Evolutionary conservation across 2,113 vertebrate species (phyloP), one percentile per base, ranked within the genome.

Genomic region (Lagopus muta): DNA sequence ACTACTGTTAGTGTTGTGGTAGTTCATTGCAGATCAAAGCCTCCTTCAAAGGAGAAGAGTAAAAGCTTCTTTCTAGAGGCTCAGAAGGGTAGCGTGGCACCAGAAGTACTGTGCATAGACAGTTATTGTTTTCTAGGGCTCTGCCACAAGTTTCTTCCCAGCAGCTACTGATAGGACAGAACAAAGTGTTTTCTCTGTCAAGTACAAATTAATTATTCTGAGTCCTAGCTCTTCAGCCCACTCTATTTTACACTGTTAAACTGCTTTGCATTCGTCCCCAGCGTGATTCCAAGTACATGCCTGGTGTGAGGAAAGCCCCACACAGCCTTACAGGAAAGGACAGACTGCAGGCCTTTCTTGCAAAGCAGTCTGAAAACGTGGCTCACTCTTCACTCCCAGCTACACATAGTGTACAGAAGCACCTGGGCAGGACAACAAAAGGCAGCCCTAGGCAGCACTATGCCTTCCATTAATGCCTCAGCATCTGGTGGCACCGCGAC

Each of bases 381-480:
- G 5, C 8, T 13, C 32, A 32, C 65, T 80, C 4, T 1, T 8
- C 8, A 8, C 24, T 52, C 22, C 7, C 22, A 2, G 1, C 17
- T 1, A 2, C 6, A 2, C 11, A 15, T 55, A 55, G 38, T 40
- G 11, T 40, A 40, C 40, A 40, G 40, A 34, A 36, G 6, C 3
- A 4, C 3, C 20, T 4, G 64, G 45, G 40, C 20, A 32, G 12
- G 45, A 28, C 4, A 40, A 76, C 19, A 52, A 11, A 50, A 71
- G 3, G 27, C 65, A 81, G 1, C 30, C 13, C 57, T 1, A 19
- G 22, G 7, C 2, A n/a, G 5, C 38, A 25, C 15, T 3, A 2
- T 0, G 1, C 7, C 24, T 19, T 20, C 45, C 11, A 1, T 8
- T 1, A 4, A 10, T 0, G 11, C 42, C 43, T 76, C 34, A 27